Percentiles rank a stretch among this genome's conserved stretches.
Conservation (phyloP, 2,797 vertebrate genomes). For the Decapterus maruadsi region DNA sequence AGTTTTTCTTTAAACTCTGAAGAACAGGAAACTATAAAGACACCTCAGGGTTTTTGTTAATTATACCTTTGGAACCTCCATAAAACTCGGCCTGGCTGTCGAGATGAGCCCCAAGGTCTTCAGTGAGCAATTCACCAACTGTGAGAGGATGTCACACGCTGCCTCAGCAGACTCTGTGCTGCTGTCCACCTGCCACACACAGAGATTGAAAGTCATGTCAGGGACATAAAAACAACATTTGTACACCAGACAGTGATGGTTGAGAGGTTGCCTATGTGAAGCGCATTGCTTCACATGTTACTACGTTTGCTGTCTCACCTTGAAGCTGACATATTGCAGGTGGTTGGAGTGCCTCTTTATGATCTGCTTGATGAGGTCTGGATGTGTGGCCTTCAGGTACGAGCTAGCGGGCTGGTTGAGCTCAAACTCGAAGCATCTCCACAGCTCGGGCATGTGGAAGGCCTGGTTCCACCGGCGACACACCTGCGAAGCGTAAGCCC, state of each 20-base stretch:
- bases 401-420: conserved; percentile 97
- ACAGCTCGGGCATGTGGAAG: conserved; percentile 98
- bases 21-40: conserved; percentile 5
- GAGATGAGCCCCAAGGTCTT: conserved; percentile 99
- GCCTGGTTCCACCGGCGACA: conserved; percentile 95
- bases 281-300: neutral
- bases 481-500: conserved; percentile 95
- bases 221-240: neutral
- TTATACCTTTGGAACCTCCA: conserved; percentile 98
- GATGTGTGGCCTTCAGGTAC: conserved; percentile 96
- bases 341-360: conserved; percentile 98
- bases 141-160: conserved; percentile 97
- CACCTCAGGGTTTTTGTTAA: neutral
- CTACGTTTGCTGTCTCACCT: conserved; percentile 82
- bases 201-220: conserved; percentile 12
- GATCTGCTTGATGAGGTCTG: conserved; percentile 98
- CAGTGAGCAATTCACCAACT: conserved; percentile 97
- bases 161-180: conserved; percentile 98
- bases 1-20: conserved; percentile 9
- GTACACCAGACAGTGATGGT: neutral
- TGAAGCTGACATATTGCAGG: conserved; percentile 98
- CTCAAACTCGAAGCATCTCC: conserved; percentile 98
- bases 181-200: conserved; percentile 93
- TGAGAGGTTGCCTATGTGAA: neutral
- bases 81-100: conserved; percentile 97